Base-by-base conservation (phyloP, 53 echinoderm and acorn worm species). In the Holothuria scabra region DNA sequence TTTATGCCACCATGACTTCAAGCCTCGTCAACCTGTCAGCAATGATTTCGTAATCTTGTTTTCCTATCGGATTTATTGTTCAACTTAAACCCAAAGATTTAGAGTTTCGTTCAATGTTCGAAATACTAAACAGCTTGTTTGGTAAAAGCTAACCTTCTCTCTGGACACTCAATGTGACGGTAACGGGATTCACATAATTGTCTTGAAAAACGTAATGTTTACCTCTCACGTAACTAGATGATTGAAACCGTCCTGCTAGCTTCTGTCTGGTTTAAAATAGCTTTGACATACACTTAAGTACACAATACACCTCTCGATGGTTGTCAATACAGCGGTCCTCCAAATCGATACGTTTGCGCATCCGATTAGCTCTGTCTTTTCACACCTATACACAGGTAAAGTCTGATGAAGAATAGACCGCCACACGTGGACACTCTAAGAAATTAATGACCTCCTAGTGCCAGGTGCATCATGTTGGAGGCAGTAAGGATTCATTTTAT, bases 321-420 rank as follows among this genome's bases (percentile, higher is more conserved):
- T 41, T 41, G 38, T 68, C 69, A 68, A 68, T 68, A 68, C 69
- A 68, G 14, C 34, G 35, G 69, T 68, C 31, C 69, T 68, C 21
- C 23, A 48, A 56, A 76, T 76, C 76, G 56, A 76, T 76, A 76
- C 44, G 76, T 76, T 76, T 76, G 46, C 56, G 22, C 55, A 41
- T 26, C 55, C 23, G 76, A 76, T 76, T 76, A 55, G 76, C 76
- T 76, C 26, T 56, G 52, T 76, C 76, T 76, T 48, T 76, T 76
- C 76, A 76, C 76, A 76, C 76, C 76, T 76, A 46, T 52, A 55
- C 24, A 55, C 44, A 76, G 28, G 76, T 76, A 46, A 18, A 52
- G 56, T 76, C 56, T 56, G 76, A 49, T 4, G 52, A 56, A 76
- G 25, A 23, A 68, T 29, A 64, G 65, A 21, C 56, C 46, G 46